These are phyloP conservation scores for Dicrostonyx torquatus DNA, from an alignment of 2,797 vertebrate species.

Conservation along the genomic window DNA sequence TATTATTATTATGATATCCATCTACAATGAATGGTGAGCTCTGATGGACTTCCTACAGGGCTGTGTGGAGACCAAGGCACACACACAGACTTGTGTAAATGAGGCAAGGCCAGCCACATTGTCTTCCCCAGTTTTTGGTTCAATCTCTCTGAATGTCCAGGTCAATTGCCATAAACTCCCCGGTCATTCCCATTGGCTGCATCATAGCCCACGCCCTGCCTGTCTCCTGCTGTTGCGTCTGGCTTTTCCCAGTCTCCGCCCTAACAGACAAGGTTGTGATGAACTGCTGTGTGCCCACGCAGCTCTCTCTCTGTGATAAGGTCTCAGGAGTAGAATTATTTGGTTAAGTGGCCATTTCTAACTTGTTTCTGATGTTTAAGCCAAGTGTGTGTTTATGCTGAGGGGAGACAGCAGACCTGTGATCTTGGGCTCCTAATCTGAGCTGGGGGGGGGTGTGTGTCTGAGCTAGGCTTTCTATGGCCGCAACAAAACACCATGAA, in stretches of 20 bases:
- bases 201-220: fast-evolving
- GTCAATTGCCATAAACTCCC: fast-evolving
- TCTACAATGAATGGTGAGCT: fast-evolving
- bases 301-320: neutral
- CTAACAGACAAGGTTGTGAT: fast-evolving
- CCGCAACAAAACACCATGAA: too few species aligned
- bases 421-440: neutral
- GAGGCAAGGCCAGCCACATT: fast-evolving
- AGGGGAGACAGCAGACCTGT: fast-evolving
- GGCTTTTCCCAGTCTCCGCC: fast-evolving
- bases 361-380: neutral
- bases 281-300: too few species aligned
- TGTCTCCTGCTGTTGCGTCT: fast-evolving
- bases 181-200: fast-evolving
- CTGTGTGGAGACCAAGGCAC: neutral
- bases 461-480: too few species aligned
- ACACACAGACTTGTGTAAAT: neutral
- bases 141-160: neutral
- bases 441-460: neutral
- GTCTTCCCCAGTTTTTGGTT: neutral
- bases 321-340: neutral
- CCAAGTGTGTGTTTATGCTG: neutral
- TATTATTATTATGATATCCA: too few species aligned
- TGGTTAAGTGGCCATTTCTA: neutral
- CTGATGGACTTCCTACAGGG: fast-evolving